These are phyloP conservation scores for Sylvilagus floridanus DNA, from an alignment of 2,797 vertebrate genomes.

Conservation along the genomic window DNA sequence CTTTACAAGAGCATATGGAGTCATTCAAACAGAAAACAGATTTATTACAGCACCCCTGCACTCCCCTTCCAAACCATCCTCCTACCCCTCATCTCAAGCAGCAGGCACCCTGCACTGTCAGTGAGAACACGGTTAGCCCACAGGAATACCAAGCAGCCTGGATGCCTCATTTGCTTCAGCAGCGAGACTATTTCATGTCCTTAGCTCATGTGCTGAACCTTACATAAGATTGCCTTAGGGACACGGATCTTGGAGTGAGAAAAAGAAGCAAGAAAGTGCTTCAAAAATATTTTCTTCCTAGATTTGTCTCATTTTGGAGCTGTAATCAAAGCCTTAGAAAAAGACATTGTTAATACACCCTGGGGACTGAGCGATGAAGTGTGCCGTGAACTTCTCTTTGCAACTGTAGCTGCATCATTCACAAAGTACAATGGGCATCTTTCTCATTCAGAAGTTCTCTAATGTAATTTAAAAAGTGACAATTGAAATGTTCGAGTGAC, in stretches of 20 bases:
- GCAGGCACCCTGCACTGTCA: constrained; percentile 44
- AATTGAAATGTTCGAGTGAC: constrained; percentile 41
- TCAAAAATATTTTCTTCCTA: constrained; percentile 50
- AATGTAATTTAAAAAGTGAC: not conserved
- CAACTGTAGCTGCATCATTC: not conserved
- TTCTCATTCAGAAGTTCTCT: constrained; percentile 25
- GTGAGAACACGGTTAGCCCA: constrained; percentile 43
- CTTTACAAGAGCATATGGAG: constrained; percentile 83
- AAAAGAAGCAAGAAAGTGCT: constrained; percentile 42
- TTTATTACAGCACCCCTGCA: constrained; percentile 57
- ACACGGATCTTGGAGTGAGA: not conserved
- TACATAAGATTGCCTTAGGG: constrained; percentile 59
- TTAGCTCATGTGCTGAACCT: constrained; percentile 61
- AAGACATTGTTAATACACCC: not conserved
- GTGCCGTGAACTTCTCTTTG: not conserved
- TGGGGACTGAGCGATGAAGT: not conserved
- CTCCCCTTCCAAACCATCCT: not conserved
- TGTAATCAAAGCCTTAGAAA: constrained; percentile 26
- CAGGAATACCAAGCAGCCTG: constrained; percentile 62
- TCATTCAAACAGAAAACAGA: constrained; percentile 81
- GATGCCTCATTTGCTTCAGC: constrained; percentile 79
- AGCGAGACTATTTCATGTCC: constrained; percentile 67
- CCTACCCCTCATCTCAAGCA: constrained; percentile 42
- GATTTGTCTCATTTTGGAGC: constrained; percentile 52
- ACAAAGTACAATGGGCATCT: not conserved